Conservation (phyloP, 1,140 invertebrate species). For the Drosophila sp. region DNA sequence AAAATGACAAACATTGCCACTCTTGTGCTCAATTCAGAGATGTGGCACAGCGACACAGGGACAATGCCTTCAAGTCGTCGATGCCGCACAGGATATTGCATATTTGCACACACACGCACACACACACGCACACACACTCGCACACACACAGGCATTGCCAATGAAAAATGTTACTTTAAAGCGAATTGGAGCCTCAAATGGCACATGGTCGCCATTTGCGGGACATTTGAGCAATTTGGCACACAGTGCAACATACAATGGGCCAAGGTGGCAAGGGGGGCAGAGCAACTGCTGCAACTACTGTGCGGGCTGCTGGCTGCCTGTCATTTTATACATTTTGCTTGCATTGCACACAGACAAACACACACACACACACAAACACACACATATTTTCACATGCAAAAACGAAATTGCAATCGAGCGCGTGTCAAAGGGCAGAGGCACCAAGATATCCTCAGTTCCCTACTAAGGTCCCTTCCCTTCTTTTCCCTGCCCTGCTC, state of each 20-base stretch:
- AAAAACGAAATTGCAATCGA: constrained; percentile 75
- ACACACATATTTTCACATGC: constrained; percentile 40
- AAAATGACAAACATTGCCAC: constrained; percentile 81
- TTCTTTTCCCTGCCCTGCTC: too few species aligned
- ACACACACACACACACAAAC: constrained; percentile 52
- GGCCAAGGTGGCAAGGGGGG: not conserved
- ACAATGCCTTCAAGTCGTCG: constrained; percentile 36
- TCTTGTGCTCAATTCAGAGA: constrained; percentile 43
- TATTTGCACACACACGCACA: constrained; percentile 57
- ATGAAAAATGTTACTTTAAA: constrained; percentile 80
- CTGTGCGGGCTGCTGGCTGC: constrained; percentile 43
- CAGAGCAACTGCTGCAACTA: constrained; percentile 2
- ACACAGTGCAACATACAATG: constrained; percentile 13
- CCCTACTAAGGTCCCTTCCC: constrained; percentile 6
- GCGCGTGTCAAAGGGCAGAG: constrained; percentile 74
- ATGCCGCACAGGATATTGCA: constrained; percentile 75
- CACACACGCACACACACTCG: constrained; percentile 9
- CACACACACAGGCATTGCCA: constrained; percentile 14
- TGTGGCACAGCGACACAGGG: constrained; percentile 20
- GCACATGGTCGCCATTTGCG: constrained; percentile 37
- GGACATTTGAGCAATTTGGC: constrained; percentile 63
- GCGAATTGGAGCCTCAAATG: constrained; percentile 64
- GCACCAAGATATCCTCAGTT: constrained; percentile 60
- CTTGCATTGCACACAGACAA: constrained; percentile 43
- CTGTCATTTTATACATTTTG: constrained; percentile 73